phyloP scores from a whole-genome alignment of 1,140 invertebrate genomes.

The Eriocheir sinensis region DNA sequence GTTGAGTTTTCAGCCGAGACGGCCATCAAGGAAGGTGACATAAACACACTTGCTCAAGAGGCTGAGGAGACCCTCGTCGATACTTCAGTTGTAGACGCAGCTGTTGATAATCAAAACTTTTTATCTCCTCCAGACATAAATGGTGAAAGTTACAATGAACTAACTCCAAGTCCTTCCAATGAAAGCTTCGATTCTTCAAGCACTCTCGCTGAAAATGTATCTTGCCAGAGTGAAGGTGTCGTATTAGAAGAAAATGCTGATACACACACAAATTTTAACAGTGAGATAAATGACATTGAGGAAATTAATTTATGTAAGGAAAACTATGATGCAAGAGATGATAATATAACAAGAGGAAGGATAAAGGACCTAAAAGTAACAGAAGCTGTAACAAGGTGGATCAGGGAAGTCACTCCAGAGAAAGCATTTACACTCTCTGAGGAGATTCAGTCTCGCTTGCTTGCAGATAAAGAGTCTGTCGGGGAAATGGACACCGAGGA shows the following conservation, averaged over 20 bases:
- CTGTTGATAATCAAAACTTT: neutral
- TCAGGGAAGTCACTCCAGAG: slow-evolving; percentile 79
- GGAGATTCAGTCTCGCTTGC: slow-evolving; percentile 65
- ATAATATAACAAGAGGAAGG: slow-evolving; percentile 47
- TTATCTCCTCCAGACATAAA: neutral
- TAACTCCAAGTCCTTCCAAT: neutral
- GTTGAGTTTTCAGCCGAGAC: neutral
- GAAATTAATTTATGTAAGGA: slow-evolving; percentile 16
- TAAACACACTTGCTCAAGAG: slow-evolving; percentile 42
- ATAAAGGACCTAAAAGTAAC: slow-evolving; percentile 78
- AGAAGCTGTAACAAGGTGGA: slow-evolving; percentile 79
- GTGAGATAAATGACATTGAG: neutral
- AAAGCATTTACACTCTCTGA: slow-evolving; percentile 76
- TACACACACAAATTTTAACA: neutral
- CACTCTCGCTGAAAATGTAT: neutral
- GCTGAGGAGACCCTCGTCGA: slow-evolving; percentile 8
- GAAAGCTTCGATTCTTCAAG: slow-evolving; percentile 32
- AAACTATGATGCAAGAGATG: slow-evolving; percentile 55
- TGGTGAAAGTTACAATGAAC: slow-evolving; percentile 12
- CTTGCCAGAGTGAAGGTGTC: slow-evolving; percentile 18
- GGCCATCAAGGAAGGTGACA: neutral
- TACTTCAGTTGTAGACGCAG: slow-evolving; percentile 1
- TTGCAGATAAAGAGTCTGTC: slow-evolving; percentile 35
- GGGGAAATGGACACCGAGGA: slow-evolving; percentile 68
- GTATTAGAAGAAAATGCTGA: slow-evolving; percentile 16